A percentile compares a stretch with the other conserved stretches of the same genome.
Evolutionary conservation across 2,113 vertebrate genomes (phyloP).

Genomic region (Arvicanthis niloticus): DNA sequence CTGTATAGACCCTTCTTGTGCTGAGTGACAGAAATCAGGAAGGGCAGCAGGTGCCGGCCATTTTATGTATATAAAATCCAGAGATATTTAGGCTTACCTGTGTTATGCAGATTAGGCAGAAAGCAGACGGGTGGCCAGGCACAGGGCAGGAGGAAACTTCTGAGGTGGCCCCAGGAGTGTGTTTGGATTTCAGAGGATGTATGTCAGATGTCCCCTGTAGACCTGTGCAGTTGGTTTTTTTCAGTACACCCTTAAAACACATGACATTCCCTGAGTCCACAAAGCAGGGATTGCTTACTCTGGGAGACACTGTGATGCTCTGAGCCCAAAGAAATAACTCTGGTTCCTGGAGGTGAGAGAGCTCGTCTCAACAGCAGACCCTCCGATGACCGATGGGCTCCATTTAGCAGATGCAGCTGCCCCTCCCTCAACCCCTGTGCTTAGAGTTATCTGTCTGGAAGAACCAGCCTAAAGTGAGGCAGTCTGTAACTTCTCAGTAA

Average conservation of each 20-base stretch:
- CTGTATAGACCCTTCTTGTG: accelerated
- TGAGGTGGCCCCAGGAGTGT: too few relatives aligned
- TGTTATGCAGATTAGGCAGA: background rate
- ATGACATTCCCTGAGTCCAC: too few relatives aligned
- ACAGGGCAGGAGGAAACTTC: background rate
- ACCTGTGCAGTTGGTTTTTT: accelerated
- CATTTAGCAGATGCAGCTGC: background rate
- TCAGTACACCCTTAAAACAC: background rate
- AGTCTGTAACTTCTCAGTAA: accelerated
- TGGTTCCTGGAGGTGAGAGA: background rate
- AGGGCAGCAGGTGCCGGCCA: background rate
- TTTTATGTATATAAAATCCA: background rate
- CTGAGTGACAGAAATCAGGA: background rate
- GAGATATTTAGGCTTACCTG: background rate
- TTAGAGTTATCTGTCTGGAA: background rate
- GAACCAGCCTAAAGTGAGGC: background rate
- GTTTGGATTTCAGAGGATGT: background rate
- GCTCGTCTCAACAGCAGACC: background rate
- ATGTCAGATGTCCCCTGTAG: background rate
- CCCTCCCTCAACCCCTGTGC: too few relatives aligned
- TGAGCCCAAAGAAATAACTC: background rate
- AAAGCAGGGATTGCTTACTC: background rate
- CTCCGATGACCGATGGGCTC: background rate
- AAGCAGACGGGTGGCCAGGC: background rate
- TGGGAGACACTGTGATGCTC: background rate